Evolutionary conservation across 2,888 invertebrate genomes (phyloP), one percentile per base, ranked within the genome.

Genomic region (Hyalella azteca): DNA sequence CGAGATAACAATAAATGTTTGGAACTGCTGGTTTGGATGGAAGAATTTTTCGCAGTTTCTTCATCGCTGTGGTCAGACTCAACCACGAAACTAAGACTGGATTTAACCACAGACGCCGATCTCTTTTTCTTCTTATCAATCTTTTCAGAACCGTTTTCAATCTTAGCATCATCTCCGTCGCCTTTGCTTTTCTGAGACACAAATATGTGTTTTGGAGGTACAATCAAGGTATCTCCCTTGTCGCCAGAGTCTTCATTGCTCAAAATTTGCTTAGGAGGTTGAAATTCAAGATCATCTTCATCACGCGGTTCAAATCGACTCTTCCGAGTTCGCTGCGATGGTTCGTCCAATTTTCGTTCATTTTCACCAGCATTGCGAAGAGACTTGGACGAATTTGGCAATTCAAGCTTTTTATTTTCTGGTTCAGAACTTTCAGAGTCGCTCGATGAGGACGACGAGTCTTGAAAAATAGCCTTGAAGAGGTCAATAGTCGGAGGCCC

Each of bases 401-500:
- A n/a, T n/a, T n/a, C n/a, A n/a, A n/a, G n/a, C n/a, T n/a, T 11
- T 11, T 22, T 29, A 54, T 32, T 11, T 22, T 80, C 85, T 15
- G 73, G 49, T 7, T 85, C 85, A 3, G 89, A 89, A 77, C 92
- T 92, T 19, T 91, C 90, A 26, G 66, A 66, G 36, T 88, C 89
- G 86, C 93, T 86, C 40, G 87, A 88, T n/a, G n/a, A n/a, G 19
- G 88, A 94, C 86, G 93, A 93, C 81, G 94, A 94, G 86, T 93
- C 93, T 39, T 94, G 90, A 87, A 97, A 97, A 86, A 97, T 95
- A 0, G 95, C 93, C 88, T 94, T 95, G 87, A 95, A 97, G 3
- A 97, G 89, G 88, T 96, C 96, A 81, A 91, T 90, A 75, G 92
- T 90, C 29, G 90, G 90, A 29, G 90, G 88, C 60, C 89, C 89